Percentiles rank a stretch among this genome's conserved stretches.
Evolutionary conservation across 2,797 vertebrate genomes (phyloP).

Genomic region (Denticeps clupeoides): DNA sequence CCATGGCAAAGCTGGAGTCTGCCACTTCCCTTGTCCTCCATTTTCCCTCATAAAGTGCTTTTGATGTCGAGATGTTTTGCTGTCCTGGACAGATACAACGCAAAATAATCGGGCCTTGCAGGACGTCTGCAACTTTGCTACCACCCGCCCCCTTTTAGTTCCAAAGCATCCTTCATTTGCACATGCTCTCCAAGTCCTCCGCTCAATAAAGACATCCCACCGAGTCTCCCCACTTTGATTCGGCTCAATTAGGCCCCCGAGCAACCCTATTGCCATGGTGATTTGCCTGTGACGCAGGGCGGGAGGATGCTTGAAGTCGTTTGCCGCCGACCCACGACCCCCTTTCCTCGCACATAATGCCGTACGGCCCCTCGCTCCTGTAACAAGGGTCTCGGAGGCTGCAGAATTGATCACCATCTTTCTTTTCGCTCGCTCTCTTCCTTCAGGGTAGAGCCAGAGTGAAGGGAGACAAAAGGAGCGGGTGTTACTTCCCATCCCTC

Average conservation of each 20-base stretch:
- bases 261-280: conserved; percentile 40
- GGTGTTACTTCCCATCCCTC: too few species aligned
- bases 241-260: conserved; percentile 19
- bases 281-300: conserved; percentile 38
- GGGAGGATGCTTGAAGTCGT: conserved; percentile 36
- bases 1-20: conserved; percentile 40
- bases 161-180: background rate
- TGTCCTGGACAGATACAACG: too few species aligned
- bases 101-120: background rate
- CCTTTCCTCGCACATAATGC: background rate
- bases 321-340: conserved; percentile 16
- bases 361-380: conserved; percentile 16
- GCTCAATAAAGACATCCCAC: conserved; percentile 13
- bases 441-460: background rate
- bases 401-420: background rate
- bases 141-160: background rate
- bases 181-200: conserved; percentile 16
- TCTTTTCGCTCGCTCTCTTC: background rate
- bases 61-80: background rate
- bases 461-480: background rate
- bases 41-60: background rate
- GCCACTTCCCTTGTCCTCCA: conserved; percentile 3
- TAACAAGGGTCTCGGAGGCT: conserved; percentile 8
- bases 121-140: too few species aligned
- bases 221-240: background rate